Percentiles rank a stretch among this genome's conserved stretches.
These are phyloP conservation scores for Cantharis nigra DNA, from an alignment of 2,888 invertebrate genomes.

Conservation along the genomic window DNA sequence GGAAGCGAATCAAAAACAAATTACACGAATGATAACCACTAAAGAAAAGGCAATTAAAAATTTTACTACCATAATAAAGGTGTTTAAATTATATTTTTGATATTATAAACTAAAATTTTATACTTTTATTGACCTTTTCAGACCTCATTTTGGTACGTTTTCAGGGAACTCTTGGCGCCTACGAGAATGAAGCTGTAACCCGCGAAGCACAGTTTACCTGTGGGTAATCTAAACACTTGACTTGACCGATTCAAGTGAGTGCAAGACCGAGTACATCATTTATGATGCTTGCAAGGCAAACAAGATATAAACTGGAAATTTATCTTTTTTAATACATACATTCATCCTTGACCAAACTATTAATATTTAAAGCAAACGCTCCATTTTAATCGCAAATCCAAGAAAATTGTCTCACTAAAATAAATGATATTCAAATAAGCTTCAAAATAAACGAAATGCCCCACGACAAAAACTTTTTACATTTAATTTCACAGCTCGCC, in stretches of 20 bases:
- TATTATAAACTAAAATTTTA: neutral
- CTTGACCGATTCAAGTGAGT: neutral
- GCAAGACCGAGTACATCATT: neutral
- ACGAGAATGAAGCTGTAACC: neutral
- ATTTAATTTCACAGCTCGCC: conserved; percentile 49
- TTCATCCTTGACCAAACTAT: neutral
- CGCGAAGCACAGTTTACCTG: conserved; percentile 1
- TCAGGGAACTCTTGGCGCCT: neutral
- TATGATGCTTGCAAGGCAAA: neutral
- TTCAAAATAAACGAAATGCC: conserved; percentile 15
- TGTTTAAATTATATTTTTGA: neutral
- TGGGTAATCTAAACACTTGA: neutral
- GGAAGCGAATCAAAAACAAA: neutral
- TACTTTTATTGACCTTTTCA: neutral
- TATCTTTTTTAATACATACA: neutral
- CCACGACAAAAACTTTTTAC: conserved; percentile 41
- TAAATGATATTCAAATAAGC: conserved; percentile 19
- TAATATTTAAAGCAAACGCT: neutral
- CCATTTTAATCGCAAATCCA: neutral
- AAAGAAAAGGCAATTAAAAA: neutral
- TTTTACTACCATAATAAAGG: neutral
- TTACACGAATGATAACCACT: neutral
- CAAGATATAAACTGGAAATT: neutral
- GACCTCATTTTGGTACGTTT: neutral
- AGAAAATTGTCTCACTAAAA: neutral